Conservation (phyloP, 2,888 invertebrate genomes). For the Eupithecia inturbata region DNA sequence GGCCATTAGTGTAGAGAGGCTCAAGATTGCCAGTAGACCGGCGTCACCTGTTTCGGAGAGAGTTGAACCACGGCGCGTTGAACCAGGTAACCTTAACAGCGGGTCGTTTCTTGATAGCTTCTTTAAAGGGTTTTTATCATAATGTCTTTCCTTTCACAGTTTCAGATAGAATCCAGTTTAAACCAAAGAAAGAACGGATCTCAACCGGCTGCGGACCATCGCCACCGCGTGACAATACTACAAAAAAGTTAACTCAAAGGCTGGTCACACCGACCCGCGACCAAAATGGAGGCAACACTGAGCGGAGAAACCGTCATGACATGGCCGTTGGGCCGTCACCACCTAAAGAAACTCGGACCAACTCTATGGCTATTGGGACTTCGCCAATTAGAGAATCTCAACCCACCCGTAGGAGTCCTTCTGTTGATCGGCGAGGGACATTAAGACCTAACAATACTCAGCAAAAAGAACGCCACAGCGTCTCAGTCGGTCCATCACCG, state of each 20-base stretch:
- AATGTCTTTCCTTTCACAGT: neutral
- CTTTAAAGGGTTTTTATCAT: neutral
- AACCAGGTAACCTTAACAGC: neutral
- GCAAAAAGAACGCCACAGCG: slow-evolving; percentile 56
- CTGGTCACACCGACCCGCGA: slow-evolving; percentile 80
- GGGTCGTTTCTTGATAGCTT: neutral
- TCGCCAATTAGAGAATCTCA: slow-evolving; percentile 39
- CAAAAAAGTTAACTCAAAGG: slow-evolving; percentile 54
- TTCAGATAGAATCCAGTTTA: slow-evolving; percentile 60
- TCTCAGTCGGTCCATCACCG: slow-evolving; percentile 47
- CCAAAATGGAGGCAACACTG: slow-evolving; percentile 47
- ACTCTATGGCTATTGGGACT: slow-evolving; percentile 40
- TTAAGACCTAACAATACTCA: slow-evolving; percentile 51
- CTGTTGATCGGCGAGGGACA: slow-evolving; percentile 44
- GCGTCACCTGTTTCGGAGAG: slow-evolving; percentile 31
- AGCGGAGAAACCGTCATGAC: slow-evolving; percentile 59
- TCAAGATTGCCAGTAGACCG: slow-evolving; percentile 46
- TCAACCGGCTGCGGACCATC: slow-evolving; percentile 87
- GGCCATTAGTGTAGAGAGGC: slow-evolving; percentile 46
- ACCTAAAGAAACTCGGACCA: slow-evolving; percentile 57
- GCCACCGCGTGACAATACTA: slow-evolving; percentile 79
- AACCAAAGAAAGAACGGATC: slow-evolving; percentile 60
- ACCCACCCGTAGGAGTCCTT: slow-evolving; percentile 32
- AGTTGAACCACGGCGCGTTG: slow-evolving; percentile 63
- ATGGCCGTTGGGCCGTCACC: slow-evolving; percentile 77